Base-by-base conservation (phyloP, 2,113 vertebrate genomes). In the Micromys minutus region DNA sequence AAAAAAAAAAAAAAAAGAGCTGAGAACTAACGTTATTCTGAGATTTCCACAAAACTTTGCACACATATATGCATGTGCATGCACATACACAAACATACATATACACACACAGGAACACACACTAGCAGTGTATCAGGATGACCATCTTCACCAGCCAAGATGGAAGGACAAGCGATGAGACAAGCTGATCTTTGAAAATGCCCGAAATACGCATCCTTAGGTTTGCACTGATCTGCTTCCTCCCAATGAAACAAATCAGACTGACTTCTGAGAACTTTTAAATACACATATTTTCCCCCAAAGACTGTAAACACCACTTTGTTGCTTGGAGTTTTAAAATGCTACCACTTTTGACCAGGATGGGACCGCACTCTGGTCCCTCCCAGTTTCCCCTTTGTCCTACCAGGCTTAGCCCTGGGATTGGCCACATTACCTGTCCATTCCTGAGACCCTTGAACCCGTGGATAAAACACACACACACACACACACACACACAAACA, bases 21-120 rank as follows among this genome's bases (percentile, higher is more conserved):
- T 42, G n/a, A 55, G 13, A 67, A 47, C 50, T 88, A 1, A n/a
- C 47, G n/a, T 22, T 89, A 77, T 79, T 83, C 83, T 67, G 47
- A 79, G 21, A 61, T 39, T 79, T 71, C 47, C 36, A 61, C 45
- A 75, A 74, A 89, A 55, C 63, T 72, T 4, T 61, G 5, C 55
- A 29, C 42, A 72, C 29, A 50, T 5, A 36, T 55, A 71, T 13
- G 50, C 50, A 52, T 52, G 50, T 52, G 50, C 50, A 52, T 52
- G 50, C 50, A 52, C 34, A 65, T n/a, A 6, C 39, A 63, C 47
- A 55, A 16, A 11, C 17, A 22, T 19, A 22, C 31, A 45, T 2
- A 4, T 1, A 16, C 4, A 3, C 4, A 2, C 47, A 15, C 0
- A 19, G 1, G 3, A 34, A 57, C 5, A 26, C 52, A 22, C 55